These are phyloP conservation scores for Candoia aspera DNA, from an alignment of 2,113 vertebrate species.

Conservation along the genomic window DNA sequence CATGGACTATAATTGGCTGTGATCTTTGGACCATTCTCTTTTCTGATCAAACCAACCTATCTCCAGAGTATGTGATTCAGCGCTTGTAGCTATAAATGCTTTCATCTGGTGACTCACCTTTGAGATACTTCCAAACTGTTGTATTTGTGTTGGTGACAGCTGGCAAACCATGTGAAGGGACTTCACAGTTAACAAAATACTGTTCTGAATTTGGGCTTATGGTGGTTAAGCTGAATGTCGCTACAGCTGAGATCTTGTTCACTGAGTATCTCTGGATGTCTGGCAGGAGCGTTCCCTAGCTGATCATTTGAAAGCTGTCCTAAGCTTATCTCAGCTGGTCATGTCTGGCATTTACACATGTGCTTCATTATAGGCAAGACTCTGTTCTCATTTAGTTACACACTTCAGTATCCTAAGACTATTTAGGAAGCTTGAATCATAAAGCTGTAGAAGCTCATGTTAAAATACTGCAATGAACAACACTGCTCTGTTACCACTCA, in stretches of 20 bases:
- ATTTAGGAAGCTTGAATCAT: not conserved
- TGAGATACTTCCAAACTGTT: not conserved
- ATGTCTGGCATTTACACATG: constrained; percentile 1
- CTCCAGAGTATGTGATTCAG: not conserved
- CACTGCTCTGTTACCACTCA: no score
- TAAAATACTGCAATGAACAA: not conserved
- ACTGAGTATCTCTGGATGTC: not conserved
- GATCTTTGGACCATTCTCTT: not conserved
- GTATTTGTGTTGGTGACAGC: not conserved
- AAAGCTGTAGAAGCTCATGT: not conserved
- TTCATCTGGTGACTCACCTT: not conserved
- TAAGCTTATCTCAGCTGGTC: constrained; percentile 9
- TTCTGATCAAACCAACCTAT: not conserved
- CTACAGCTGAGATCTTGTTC: constrained; percentile 1
- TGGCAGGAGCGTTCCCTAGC: not conserved
- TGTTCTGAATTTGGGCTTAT: not conserved
- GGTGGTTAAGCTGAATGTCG: not conserved
- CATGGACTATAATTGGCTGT: not conserved
- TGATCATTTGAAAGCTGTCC: constrained; percentile 6
- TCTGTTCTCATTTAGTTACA: constrained; percentile 10
- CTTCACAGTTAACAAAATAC: constrained; percentile 4
- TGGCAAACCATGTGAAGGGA: not conserved
- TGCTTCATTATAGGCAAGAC: constrained; percentile 18
- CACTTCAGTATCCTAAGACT: not conserved
- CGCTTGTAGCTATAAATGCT: not conserved